Base-by-base conservation (phyloP, 2,797 vertebrate genomes). In the Oryzias dopingdopingensis region DNA sequence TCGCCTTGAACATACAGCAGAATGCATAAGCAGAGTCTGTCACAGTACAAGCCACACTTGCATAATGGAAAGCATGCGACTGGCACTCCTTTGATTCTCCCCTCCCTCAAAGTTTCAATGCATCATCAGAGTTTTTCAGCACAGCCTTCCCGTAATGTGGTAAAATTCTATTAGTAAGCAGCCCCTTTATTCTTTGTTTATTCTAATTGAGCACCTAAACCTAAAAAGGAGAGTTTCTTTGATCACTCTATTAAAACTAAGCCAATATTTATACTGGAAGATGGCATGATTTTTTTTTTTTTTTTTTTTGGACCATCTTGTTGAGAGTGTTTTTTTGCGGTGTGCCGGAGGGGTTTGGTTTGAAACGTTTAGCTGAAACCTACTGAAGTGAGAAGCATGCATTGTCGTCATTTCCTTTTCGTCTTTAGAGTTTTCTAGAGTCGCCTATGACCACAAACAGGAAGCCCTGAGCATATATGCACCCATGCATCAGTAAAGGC, bases 51-150 rank as follows among this genome's bases (percentile, higher is more conserved):
- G 43, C 41, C 42, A 46, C 29, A 71, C 44, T 70, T 53, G 72
- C 67, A 70, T 62, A 69, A 74, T 80, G 86, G 87, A 89, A 89
- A 87, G 43, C 67, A 54, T 78, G 52, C 56, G 76, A 60, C 56
- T 56, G 73, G 65, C 50, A 77, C 64, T 70, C 70, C 69, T 75
- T 52, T 67, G 72, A 74, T 61, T 61, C 58, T 77, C 68, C 43
- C 82, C 83, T 80, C 84, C 83, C 77, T 85, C 85, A 84, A 85
- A 69, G 65, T 76, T 74, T 79, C 83, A 71, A 23, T 62, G 70
- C 74, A 76, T 83, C 76, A 67, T 52, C 73, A 87, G 86, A 83
- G 84, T 83, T 85, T 90, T 89, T 89, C 76, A 81, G 72, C 69
- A 62, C 60, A 44, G 52, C 42, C 67, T 91, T 91, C 88, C 88